phyloP scores from a whole-genome alignment of 1,140 invertebrate genomes.

The Zophobas morio region DNA sequence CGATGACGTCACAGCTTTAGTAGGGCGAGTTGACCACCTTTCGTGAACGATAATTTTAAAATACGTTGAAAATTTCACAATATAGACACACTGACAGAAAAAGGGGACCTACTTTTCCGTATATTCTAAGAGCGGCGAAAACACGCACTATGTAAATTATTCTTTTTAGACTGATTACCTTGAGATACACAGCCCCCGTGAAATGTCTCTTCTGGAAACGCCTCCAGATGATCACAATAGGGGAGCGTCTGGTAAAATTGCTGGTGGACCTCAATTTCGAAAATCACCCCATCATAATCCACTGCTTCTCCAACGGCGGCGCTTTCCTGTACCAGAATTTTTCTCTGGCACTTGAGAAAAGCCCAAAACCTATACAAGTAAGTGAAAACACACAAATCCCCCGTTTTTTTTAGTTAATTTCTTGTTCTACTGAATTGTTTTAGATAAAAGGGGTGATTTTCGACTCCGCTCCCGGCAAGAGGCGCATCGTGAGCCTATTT shows the following conservation, averaged over 20 bases:
- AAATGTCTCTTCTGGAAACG: slow-evolving; percentile 77
- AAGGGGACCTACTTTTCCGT: too few relatives aligned
- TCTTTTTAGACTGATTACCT: slow-evolving; percentile 77
- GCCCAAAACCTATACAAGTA: slow-evolving; percentile 69
- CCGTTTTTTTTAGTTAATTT: neutral
- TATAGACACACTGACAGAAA: too few relatives aligned
- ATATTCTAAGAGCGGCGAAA: too few relatives aligned
- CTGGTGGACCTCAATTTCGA: slow-evolving; percentile 78
- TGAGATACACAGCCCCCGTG: slow-evolving; percentile 81
- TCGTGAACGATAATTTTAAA: too few relatives aligned
- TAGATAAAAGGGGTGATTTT: slow-evolving; percentile 82
- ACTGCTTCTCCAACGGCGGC: slow-evolving; percentile 87
- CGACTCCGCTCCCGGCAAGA: slow-evolving; percentile 81
- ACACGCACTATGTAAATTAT: neutral
- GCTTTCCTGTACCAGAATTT: slow-evolving; percentile 79
- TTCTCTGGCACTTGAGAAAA: slow-evolving; percentile 71
- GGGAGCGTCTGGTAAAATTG: slow-evolving; percentile 78
- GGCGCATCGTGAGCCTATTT: slow-evolving; percentile 72
- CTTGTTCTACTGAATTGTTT: slow-evolving; percentile 50
- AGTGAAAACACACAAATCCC: slow-evolving; percentile 13
- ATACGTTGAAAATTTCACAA: too few relatives aligned
- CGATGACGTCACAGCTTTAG: too few relatives aligned
- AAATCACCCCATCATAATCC: slow-evolving; percentile 82
- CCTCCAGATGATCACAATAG: slow-evolving; percentile 74
- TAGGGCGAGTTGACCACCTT: too few relatives aligned